Base-by-base conservation (phyloP, 1,140 invertebrate species). In the Drosophila quadrilineata region DNA sequence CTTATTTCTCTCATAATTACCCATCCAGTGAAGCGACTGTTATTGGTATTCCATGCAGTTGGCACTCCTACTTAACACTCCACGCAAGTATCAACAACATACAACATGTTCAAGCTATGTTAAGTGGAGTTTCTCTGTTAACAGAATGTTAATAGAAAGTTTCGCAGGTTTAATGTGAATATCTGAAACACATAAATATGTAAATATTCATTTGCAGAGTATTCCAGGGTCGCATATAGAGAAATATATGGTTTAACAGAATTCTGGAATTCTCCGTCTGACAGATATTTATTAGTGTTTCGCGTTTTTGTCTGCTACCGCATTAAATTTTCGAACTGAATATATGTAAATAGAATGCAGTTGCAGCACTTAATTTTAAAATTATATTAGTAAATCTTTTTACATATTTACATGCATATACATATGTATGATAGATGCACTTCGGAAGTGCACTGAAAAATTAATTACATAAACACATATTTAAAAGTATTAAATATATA, bases 231-330 rank as follows among this genome's bases (percentile, higher is more conserved):
- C 33, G 16, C 17, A 35, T 22, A 2, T 9, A 3, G 16, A 2
- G 26, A 12, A 12, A 2, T 9, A 45, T 5, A 16, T 17, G 6
- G 22, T 50, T 49, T 40, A 6, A 28, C 36, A 26, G 40, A 21
- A 9, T 38, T 52, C 12, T 52, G 22, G 9, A 28, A 22, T 3
- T 19, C 6, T 17, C 29, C 5, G 12, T 40, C 50, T 40, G 24
- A 21, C 36, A 53, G 17, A 40, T 53, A 29, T 52, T 52, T 52
- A 52, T 52, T 24, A 52, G 16, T n/a, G 40, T 16, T 40, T 52
- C 16, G 17, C 12, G 14, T 52, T 24, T 12, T 8, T 14, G 35
- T 3, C 8, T 12, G 21, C 22, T 26, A 52, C 16, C 19, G 22
- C 49, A 52, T 28, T 40, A n/a, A n/a, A n/a, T n/a, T n/a, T n/a